Evolutionary conservation across 2,888 invertebrate species (phyloP), one percentile per base, ranked within the genome.

Genomic region (Polia nebulosa): DNA sequence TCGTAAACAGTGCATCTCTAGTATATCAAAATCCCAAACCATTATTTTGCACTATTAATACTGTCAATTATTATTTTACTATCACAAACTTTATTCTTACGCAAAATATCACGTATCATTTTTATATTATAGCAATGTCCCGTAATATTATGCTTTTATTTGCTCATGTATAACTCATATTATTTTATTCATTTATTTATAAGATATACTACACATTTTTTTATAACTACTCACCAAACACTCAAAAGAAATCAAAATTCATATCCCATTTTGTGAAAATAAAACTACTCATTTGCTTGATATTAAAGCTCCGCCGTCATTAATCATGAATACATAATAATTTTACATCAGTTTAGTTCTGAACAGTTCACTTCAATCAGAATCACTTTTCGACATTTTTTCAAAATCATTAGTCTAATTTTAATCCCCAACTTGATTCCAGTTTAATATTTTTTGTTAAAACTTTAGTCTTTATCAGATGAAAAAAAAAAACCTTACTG

Each of bases 181-280:
- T 69, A 64, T 73, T 58, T 82, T 72, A 63, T 63, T 20, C 77
- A 81, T 78, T 53, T 80, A 82, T 69, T 15, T 73, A 60, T 41
- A 73, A 78, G 67, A 51, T 20, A 64, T 15, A 76, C 47, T 72
- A 78, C 36, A 25, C 22, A 25, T 17, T 47, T 17, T n/a, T 22
- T 4, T 20, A 36, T 36, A 17, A 36, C 11, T 39, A 20, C 8
- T 34, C 25, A 51, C 13, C 13, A 20, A 63, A 34, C 13, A 13
- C 3, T 20, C 17, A 34, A 34, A 34, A 45, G 0, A 63, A 34
- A 45, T 13, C 11, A 61, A 0, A 17, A 20, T 25, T 4, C 11
- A 25, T n/a, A 17, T 41, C 0, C 8, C 22, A 39, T 13, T 39
- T 25, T 15, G 1, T 11, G 1, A 25, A 5, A 22, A 22, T 39